Conservation (phyloP, 2,797 vertebrate species). For the Hippocampus kuda region DNA sequence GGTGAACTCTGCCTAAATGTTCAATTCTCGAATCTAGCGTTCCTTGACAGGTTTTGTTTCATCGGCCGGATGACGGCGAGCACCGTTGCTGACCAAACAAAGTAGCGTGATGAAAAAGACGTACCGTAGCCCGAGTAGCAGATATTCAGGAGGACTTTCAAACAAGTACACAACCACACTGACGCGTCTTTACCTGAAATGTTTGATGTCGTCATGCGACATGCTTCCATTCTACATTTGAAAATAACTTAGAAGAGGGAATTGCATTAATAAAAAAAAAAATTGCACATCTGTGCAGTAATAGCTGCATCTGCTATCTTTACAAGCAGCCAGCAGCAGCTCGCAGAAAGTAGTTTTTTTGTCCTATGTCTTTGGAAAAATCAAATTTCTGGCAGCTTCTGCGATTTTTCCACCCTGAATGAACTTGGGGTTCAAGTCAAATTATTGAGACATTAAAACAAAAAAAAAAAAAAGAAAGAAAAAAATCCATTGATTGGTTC, state of each 20-base stretch:
- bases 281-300: neutral
- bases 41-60: slow-evolving; percentile 14
- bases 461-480: neutral
- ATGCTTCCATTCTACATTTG: neutral
- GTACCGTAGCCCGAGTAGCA: slow-evolving; percentile 9
- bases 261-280: neutral
- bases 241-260: neutral
- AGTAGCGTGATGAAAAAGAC: slow-evolving; percentile 15
- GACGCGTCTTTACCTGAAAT: neutral
- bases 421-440: no score
- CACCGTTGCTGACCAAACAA: neutral
- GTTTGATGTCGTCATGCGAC: neutral
- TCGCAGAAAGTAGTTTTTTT: neutral
- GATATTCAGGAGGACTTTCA: slow-evolving; percentile 31
- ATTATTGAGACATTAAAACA: no score
- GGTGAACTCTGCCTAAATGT: slow-evolving; percentile 42
- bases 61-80: slow-evolving; percentile 11
- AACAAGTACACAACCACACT: slow-evolving; percentile 17
- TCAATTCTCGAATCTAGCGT: slow-evolving; percentile 38
- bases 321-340: neutral
- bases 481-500: neutral
- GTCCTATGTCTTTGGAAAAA: neutral
- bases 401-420: neutral
- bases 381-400: neutral
- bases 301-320: neutral